Percentiles rank a stretch among this genome's conserved stretches.
These are phyloP conservation scores for Misgurnus mizolepis DNA, from an alignment of 2,113 vertebrate genomes.

Conservation along the genomic window DNA sequence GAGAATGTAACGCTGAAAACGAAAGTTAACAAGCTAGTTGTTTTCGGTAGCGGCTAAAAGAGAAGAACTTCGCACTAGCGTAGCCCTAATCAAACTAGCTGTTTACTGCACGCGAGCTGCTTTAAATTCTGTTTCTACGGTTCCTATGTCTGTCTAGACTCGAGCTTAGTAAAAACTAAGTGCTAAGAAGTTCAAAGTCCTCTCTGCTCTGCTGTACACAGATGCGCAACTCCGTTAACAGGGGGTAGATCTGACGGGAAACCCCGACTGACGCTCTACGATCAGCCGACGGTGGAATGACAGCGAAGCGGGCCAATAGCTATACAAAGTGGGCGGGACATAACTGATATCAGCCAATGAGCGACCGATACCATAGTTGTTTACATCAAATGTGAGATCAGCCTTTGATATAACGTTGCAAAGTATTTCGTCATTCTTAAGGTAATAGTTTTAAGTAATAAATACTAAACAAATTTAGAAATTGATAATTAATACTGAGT, in stretches of 20 bases:
- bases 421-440: constrained; percentile 60
- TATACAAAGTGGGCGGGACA: not conserved
- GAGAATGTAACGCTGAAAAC: no score
- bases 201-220: not conserved
- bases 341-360: constrained; percentile 55
- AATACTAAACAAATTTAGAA: no score
- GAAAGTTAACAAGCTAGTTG: not conserved
- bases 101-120: not conserved
- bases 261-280: constrained; percentile 62
- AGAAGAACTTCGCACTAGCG: not conserved
- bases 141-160: not conserved
- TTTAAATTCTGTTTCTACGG: not conserved
- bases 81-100: not conserved
- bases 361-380: not conserved
- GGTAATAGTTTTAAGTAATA: not conserved
- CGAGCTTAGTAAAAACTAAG: constrained; percentile 51
- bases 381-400: constrained; percentile 21
- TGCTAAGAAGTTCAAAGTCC: constrained; percentile 32
- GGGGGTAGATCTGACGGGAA: constrained; percentile 46
- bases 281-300: constrained; percentile 60
- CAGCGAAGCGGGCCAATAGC: constrained; percentile 54
- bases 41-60: not conserved
- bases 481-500: no score
- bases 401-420: constrained; percentile 44
- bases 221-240: not conserved